Conservation (phyloP, 2,797 vertebrate species). For the Pipistrellus kuhlii region DNA sequence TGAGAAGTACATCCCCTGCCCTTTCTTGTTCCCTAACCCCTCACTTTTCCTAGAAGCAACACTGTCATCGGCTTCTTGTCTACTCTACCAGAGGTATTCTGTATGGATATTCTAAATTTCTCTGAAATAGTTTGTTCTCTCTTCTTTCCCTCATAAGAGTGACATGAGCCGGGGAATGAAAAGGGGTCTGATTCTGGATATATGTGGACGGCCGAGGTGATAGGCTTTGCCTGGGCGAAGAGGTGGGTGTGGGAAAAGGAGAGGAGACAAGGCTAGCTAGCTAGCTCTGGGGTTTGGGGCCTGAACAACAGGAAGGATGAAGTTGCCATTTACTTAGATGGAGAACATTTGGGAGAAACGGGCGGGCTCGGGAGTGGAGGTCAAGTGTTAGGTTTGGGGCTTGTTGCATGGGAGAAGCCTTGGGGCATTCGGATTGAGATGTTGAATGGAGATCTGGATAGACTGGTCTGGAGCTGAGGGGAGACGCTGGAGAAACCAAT, state of each 20-base stretch:
- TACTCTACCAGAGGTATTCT: conserved; percentile 11
- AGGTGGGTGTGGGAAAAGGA: background rate
- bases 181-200: background rate
- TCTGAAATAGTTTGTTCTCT: conserved; percentile 45
- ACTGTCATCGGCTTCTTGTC: background rate
- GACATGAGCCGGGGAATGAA: background rate
- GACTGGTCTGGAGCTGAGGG: background rate
- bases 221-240: background rate
- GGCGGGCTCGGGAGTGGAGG: background rate
- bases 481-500: background rate
- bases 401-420: background rate
- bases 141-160: background rate
- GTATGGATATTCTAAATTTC: background rate
- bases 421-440: background rate
- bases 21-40: background rate
- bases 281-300: background rate
- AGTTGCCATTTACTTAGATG: background rate
- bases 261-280: background rate
- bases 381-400: background rate
- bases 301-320: background rate
- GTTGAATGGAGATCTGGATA: background rate
- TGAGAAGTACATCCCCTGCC: background rate
- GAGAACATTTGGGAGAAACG: background rate
- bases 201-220: background rate
- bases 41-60: background rate